These are phyloP conservation scores for Pygoscelis adeliae DNA, from an alignment of 2,113 vertebrate species.

Conservation along the genomic window DNA sequence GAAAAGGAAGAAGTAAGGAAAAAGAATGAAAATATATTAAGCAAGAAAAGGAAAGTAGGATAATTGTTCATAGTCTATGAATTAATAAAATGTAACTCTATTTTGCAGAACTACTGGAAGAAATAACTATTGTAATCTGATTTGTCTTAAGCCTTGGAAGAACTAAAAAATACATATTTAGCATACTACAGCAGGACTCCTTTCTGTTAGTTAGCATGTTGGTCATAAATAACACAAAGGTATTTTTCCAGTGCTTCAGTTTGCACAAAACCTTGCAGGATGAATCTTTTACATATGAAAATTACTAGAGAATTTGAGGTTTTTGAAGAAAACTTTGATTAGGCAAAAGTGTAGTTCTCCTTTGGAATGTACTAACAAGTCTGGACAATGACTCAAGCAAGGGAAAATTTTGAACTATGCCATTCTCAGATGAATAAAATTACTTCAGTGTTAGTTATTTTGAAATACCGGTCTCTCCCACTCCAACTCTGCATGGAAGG, in stretches of 20 bases:
- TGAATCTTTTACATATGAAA: background rate
- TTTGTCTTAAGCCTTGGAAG: background rate
- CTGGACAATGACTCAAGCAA: background rate
- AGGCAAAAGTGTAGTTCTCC: background rate
- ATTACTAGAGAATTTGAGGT: background rate
- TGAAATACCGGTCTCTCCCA: background rate
- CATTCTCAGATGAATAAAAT: background rate
- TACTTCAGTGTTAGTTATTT: background rate
- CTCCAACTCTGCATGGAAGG: background rate
- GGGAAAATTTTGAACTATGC: background rate
- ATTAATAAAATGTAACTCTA: background rate
- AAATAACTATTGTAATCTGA: background rate
- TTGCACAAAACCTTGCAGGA: background rate
- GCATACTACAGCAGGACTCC: background rate
- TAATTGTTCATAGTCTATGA: background rate
- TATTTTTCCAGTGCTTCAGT: background rate
- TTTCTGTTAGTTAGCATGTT: background rate
- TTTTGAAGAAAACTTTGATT: background rate
- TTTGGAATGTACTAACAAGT: background rate
- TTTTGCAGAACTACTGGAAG: background rate
- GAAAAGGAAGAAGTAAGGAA: background rate
- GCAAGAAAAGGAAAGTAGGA: background rate
- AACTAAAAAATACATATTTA: background rate
- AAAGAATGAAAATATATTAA: background rate
- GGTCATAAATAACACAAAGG: background rate